phyloP scores from a whole-genome alignment of 2,888 invertebrate species.

The Rhyacophila evoluta region DNA sequence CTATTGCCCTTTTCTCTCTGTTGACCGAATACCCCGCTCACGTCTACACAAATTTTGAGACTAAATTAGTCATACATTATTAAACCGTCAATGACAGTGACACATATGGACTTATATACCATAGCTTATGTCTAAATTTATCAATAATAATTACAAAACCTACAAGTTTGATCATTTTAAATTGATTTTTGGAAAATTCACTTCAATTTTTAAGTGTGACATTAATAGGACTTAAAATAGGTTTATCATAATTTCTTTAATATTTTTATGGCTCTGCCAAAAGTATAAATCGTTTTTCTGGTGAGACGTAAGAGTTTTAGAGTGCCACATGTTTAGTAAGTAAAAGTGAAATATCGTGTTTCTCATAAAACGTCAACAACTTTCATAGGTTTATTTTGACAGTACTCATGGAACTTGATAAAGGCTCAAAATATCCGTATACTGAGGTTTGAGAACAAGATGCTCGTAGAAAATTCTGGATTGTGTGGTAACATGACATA shows the following conservation, averaged over 20 bases:
- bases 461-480: too few relatives aligned
- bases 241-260: neutral
- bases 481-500: too few relatives aligned
- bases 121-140: slow-evolving; percentile 1
- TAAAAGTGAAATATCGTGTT: too few relatives aligned
- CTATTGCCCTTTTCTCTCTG: too few relatives aligned
- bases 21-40: too few relatives aligned
- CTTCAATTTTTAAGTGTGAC: neutral
- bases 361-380: too few relatives aligned
- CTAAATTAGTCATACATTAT: neutral
- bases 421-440: too few relatives aligned
- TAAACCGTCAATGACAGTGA: neutral
- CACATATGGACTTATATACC: neutral
- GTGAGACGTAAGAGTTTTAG: neutral
- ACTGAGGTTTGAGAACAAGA: too few relatives aligned
- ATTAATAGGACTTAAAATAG: neutral
- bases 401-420: too few relatives aligned
- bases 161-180: neutral
- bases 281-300: neutral
- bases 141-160: neutral
- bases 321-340: too few relatives aligned
- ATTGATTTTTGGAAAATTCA: slow-evolving; percentile 13
- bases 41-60: neutral
- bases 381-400: too few relatives aligned
- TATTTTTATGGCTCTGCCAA: neutral